Percentiles rank a stretch among this genome's conserved stretches.
Evolutionary conservation across 53 echinoderm and acorn worm genomes (phyloP).

Genomic region (Astropecten irregularis): DNA sequence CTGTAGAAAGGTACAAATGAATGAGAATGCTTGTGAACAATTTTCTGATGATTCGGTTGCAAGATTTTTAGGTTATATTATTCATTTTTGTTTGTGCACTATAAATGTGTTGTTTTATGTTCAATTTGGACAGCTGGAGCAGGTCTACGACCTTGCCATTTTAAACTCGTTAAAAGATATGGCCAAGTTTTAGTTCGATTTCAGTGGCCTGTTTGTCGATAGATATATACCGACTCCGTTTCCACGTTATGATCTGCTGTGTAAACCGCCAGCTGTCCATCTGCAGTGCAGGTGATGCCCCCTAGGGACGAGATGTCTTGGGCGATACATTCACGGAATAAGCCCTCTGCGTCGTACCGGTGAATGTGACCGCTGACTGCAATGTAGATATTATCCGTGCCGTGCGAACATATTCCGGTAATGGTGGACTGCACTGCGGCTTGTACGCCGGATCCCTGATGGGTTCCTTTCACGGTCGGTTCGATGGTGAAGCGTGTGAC

Average conservation of each 20-base stretch:
- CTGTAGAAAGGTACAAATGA: too few species aligned
- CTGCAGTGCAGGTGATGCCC: slow-evolving; percentile 3
- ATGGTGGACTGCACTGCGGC: too few species aligned
- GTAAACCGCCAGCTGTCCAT: neutral
- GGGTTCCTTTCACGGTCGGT: neutral
- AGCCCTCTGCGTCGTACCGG: neutral
- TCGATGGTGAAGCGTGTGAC: neutral
- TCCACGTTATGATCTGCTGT: too few species aligned
- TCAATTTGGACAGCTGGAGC: neutral
- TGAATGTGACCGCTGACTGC: slow-evolving; percentile 11
- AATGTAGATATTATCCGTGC: neutral
- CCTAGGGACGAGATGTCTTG: neutral
- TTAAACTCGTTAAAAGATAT: neutral
- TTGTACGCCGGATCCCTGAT: neutral
- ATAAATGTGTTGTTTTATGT: neutral
- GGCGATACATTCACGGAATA: neutral
- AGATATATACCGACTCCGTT: neutral
- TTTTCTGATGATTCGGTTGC: too few species aligned
- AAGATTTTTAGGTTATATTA: neutral
- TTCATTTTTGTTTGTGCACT: neutral
- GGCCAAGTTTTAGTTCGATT: too few species aligned
- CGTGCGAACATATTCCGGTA: neutral
- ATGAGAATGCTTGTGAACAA: too few species aligned
- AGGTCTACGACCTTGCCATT: neutral
- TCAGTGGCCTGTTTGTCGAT: too few species aligned